Conservation (phyloP, 1,140 invertebrate genomes). For the Galleria mellonella region DNA sequence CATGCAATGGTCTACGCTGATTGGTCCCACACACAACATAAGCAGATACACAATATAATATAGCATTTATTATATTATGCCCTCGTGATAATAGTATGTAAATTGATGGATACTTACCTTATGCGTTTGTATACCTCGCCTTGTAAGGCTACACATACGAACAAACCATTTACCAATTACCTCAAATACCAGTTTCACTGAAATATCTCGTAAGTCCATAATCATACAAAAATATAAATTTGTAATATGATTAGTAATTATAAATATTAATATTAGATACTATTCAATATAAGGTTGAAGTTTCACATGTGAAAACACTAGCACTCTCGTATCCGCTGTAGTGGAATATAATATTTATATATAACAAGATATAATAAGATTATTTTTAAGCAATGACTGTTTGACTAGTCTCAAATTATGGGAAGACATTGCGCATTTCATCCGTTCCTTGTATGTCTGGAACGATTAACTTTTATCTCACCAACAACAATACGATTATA, state of each 20-base stretch:
- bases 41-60: constrained; percentile 32
- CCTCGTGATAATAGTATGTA: constrained; percentile 16
- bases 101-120: constrained; percentile 52
- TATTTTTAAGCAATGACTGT: constrained; percentile 68
- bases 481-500: background rate
- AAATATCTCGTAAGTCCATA: constrained; percentile 49
- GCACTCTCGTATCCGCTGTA: constrained; percentile 66
- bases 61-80: no score
- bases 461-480: constrained; percentile 44
- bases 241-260: constrained; percentile 64
- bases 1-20: constrained; percentile 44
- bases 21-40: constrained; percentile 37
- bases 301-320: constrained; percentile 74
- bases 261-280: constrained; percentile 67
- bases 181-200: constrained; percentile 57
- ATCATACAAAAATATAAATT: constrained; percentile 42
- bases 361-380: constrained; percentile 61
- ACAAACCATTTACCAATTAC: constrained; percentile 46
- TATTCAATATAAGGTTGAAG: constrained; percentile 60
- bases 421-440: constrained; percentile 74
- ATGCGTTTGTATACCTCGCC: constrained; percentile 49
- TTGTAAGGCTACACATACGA: constrained; percentile 54
- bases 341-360: constrained; percentile 65
- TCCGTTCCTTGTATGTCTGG: constrained; percentile 67
- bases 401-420: constrained; percentile 67